Conservation (phyloP, 2,888 invertebrate genomes). For the Taphrorychus bicolor region DNA sequence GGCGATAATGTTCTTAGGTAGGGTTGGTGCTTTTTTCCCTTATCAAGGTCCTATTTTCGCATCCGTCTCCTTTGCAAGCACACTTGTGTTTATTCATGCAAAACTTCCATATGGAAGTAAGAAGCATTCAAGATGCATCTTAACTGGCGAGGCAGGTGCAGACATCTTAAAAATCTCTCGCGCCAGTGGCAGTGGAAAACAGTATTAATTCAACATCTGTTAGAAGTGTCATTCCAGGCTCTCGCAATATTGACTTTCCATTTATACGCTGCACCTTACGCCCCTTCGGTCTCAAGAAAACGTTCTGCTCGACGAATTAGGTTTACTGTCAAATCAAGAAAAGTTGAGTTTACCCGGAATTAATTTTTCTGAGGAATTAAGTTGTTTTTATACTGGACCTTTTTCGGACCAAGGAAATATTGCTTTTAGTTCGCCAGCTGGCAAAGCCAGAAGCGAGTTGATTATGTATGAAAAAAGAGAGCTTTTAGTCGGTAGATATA, state of each 20-base stretch:
- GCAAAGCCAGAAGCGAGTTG: not conserved
- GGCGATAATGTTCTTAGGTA: conserved; percentile 27
- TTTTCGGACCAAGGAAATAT: not conserved
- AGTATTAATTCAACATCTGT: conserved; percentile 5
- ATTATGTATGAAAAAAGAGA: not conserved
- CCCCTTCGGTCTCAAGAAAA: conserved; percentile 13
- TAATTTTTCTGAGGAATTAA: conserved; percentile 12
- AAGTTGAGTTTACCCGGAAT: conserved; percentile 15
- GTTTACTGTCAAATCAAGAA: conserved; percentile 10
- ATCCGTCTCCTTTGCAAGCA: not conserved
- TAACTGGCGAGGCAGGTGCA: conserved; percentile 15
- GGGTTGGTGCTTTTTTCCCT: conserved; percentile 13
- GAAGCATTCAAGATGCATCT: not conserved
- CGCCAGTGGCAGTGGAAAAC: not conserved
- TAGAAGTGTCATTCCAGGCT: conserved; percentile 12
- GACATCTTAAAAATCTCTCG: conserved; percentile 22
- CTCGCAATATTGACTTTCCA: conserved; percentile 28
- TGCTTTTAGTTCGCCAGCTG: not conserved
- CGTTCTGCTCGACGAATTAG: conserved; percentile 12
- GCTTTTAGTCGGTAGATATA: not conserved
- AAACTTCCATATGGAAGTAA: not conserved
- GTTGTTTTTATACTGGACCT: not conserved
- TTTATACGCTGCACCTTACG: conserved; percentile 23
- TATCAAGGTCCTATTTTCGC: too few relatives aligned
- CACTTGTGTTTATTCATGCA: not conserved